Conservation (phyloP, 2,113 vertebrate genomes). For the Cervus canadensis region DNA sequence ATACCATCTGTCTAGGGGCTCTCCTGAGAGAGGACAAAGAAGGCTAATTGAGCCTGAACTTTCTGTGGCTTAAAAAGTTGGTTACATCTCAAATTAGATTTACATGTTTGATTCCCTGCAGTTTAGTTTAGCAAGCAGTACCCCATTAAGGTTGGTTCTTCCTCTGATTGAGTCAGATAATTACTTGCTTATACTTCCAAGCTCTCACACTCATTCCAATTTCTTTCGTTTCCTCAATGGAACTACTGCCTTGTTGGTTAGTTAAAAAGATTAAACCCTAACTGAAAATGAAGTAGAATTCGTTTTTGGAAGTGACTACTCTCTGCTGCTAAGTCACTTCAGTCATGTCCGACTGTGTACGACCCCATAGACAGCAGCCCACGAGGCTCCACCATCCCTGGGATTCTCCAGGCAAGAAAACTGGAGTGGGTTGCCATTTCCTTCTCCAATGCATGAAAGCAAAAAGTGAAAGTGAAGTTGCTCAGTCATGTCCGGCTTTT, state of each 20-base stretch:
- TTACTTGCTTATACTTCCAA: constrained; percentile 27
- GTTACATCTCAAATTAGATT: constrained; percentile 27
- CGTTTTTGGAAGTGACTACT: background rate
- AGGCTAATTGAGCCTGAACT: background rate
- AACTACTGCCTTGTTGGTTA: background rate
- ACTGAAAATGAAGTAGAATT: background rate
- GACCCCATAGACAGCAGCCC: no score
- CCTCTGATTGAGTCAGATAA: constrained; percentile 38
- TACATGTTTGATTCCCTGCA: background rate
- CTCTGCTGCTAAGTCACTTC: background rate
- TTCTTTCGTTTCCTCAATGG: constrained; percentile 39
- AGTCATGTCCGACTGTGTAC: no score
- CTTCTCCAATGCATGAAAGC: no score
- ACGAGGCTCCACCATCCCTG: no score
- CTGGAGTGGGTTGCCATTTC: no score
- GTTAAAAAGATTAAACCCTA: background rate
- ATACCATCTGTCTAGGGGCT: background rate
- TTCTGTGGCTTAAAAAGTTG: constrained; percentile 25
- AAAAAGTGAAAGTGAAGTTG: no score
- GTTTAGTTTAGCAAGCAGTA: constrained; percentile 38
- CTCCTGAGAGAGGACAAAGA: background rate
- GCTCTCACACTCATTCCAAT: background rate
- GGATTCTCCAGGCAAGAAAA: no score
- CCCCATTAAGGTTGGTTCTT: background rate
- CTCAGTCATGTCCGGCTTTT: no score